Base-by-base conservation (phyloP, 2,797 vertebrate species). In the Lithobates sylvaticus region DNA sequence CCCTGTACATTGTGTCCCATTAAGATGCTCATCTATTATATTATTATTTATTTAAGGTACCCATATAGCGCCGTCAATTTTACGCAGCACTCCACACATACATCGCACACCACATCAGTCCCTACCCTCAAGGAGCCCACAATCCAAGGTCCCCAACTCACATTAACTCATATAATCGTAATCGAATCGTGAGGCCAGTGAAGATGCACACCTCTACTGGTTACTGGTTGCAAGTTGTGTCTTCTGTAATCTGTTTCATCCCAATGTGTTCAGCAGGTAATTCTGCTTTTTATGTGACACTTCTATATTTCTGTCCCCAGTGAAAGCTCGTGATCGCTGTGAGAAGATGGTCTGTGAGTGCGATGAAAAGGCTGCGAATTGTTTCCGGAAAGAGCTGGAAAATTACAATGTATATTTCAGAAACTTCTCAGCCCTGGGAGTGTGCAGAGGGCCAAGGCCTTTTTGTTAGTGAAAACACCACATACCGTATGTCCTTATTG, bases 311-410 rank as follows among this genome's bases (percentile, higher is more conserved):
- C 18, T 32, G 32, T 50, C 47, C 10, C 10, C 83, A 89, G 89
- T 89, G 84, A 89, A 90, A 65, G 82, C 89, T 2, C 65, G 82
- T 34, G 79, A 90, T 34, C 89, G 84, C 3, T 89, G 88, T 3
- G 88, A 90, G 84, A 90, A 88, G 72, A 76, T 90, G 72, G 47
- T 75, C 0, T 89, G 89, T 1, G 87, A 90, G 12, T 89, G 89
- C 42, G 89, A 90, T 26, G 84, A 89, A 54, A 90, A 89, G 68
- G 84, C 88, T 0, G 87, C 89, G 75, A 79, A 76, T 7, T 90
- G 89, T 58, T 90, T 89, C 84, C 80, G 77, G 21, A 89, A 90
- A 44, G 69, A 89, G 39, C 79, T 89, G 65, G 88, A 88, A 78
- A 21, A 76, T 81, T 88, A 88, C 32, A 89, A 87, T 27, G 26